Evolutionary conservation across 2,888 invertebrate genomes (phyloP).

Genomic region (Eupeodes luniger): DNA sequence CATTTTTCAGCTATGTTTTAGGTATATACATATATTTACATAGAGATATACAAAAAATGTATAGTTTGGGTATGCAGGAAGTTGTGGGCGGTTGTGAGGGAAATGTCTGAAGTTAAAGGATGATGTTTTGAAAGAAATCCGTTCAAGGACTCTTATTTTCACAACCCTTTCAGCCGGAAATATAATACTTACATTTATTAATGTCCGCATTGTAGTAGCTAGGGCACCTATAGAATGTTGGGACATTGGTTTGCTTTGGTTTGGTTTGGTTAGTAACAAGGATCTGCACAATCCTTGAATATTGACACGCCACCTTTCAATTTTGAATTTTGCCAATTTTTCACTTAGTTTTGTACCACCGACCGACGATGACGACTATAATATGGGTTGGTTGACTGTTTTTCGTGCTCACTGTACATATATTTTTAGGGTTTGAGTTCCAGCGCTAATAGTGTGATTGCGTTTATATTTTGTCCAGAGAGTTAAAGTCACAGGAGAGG

Average conservation of each 20-base stretch:
- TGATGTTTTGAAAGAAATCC: slow-evolving; percentile 12
- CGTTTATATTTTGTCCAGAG: slow-evolving; percentile 43
- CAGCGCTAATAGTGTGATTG: slow-evolving; percentile 67
- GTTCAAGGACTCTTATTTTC: background rate
- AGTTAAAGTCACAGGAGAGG: background rate
- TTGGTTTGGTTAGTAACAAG: slow-evolving; percentile 35
- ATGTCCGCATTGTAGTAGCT: slow-evolving; percentile 18
- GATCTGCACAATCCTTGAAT: slow-evolving; percentile 53
- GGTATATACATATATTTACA: too few species aligned
- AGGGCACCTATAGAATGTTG: background rate
- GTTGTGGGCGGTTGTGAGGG: slow-evolving; percentile 3
- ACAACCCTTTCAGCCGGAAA: slow-evolving; percentile 37
- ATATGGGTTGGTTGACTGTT: background rate
- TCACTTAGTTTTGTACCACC: slow-evolving; percentile 18
- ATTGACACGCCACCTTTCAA: slow-evolving; percentile 60
- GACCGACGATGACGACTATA: background rate
- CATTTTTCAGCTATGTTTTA: background rate
- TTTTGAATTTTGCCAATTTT: slow-evolving; percentile 57
- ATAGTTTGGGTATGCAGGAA: background rate
- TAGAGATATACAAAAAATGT: too few species aligned
- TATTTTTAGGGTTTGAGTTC: background rate
- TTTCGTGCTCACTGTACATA: background rate
- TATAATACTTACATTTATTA: slow-evolving; percentile 31
- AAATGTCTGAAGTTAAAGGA: background rate
- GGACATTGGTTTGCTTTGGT: slow-evolving; percentile 47